Evolutionary conservation across 1,140 invertebrate genomes (phyloP).

Genomic region (Brachionus koreanus): DNA sequence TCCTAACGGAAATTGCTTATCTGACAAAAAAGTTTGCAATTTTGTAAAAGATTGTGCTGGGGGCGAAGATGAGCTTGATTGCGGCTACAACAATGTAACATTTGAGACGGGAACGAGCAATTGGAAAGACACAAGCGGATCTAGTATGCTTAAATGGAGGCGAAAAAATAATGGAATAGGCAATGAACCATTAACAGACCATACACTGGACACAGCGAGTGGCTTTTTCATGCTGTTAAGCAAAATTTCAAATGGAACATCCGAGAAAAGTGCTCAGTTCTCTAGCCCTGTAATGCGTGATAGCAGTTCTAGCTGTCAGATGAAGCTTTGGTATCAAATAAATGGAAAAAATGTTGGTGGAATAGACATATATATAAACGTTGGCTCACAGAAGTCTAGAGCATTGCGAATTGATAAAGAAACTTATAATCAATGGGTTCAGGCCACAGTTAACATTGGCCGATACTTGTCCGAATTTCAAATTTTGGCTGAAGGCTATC

Average conservation of each 20-base stretch:
- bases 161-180: conserved; percentile 5
- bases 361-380: conserved; percentile 47
- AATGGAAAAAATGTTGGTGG: conserved; percentile 47
- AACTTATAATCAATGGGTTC: conserved; percentile 50
- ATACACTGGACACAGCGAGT: conserved; percentile 45
- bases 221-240: conserved; percentile 46
- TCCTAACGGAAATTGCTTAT: conserved; percentile 47
- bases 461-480: neutral
- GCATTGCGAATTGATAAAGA: neutral
- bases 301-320: conserved; percentile 30
- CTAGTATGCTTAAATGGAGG: conserved; percentile 27
- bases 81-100: conserved; percentile 45
- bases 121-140: conserved; percentile 45
- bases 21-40: conserved; percentile 50
- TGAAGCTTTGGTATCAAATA: conserved; percentile 49
- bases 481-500: neutral
- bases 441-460: conserved; percentile 48
- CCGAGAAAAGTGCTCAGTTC: conserved; percentile 28
- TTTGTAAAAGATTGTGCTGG: conserved; percentile 51
- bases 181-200: conserved; percentile 44
- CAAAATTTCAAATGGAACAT: neutral
- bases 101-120: conserved; percentile 48
- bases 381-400: conserved; percentile 42
- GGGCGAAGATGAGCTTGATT: conserved; percentile 52
- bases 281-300: conserved; percentile 41